Evolutionary conservation across 2,113 vertebrate species (phyloP).

Genomic region (Equus quagga): DNA sequence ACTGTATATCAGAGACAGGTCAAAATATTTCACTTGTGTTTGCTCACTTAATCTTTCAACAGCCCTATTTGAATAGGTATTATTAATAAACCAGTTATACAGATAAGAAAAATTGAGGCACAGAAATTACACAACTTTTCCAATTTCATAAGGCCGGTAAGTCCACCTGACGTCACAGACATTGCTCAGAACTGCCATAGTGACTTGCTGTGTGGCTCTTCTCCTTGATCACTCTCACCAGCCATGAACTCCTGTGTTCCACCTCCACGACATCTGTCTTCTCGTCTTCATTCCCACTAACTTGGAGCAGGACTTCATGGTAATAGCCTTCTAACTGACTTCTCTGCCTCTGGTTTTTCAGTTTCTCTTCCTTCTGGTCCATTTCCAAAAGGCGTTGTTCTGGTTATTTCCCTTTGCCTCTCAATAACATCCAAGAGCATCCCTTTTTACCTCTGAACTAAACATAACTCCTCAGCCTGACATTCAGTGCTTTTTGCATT

Average conservation of each 20-base stretch:
- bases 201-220: not conserved
- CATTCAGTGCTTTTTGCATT: not conserved
- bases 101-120: not conserved
- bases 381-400: not conserved
- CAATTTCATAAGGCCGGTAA: not conserved
- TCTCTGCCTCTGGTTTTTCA: not conserved
- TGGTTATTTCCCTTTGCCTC: not conserved
- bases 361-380: not conserved
- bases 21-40: not conserved
- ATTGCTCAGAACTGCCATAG: rapidly evolving
- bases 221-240: too few relatives aligned
- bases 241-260: not conserved
- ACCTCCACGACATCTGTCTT: not conserved
- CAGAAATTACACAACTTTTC: not conserved
- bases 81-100: not conserved
- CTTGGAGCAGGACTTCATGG: not conserved
- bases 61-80: not conserved
- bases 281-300: not conserved
- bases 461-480: not conserved
- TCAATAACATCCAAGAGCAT: not conserved
- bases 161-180: not conserved
- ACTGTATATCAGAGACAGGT: not conserved
- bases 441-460: not conserved
- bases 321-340: not conserved
- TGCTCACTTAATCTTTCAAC: not conserved